Base-by-base conservation (phyloP, 1,140 invertebrate genomes). In the Orussus abietinus region DNA sequence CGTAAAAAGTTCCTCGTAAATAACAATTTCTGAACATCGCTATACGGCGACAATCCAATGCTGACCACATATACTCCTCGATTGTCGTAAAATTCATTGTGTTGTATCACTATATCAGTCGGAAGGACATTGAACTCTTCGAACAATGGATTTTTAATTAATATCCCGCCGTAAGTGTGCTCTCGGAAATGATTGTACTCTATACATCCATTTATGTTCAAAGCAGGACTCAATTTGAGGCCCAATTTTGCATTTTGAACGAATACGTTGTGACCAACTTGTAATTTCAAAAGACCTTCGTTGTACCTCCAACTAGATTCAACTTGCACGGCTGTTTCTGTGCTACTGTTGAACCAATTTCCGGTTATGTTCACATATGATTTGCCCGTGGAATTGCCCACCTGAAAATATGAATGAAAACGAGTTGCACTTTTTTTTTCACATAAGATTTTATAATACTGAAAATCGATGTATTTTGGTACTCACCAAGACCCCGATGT, bases 21-120 rank as follows among this genome's bases (percentile, higher is more conserved):
- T 4, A 89, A 57, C 18, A 96, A 64, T 26, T 79, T 80, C 59
- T 98, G 94, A 5, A 78, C 57, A 7, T 81, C 78, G 54, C 88
- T 88, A 55, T 92, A 90, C 3, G 94, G 86, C 10, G 89, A 91
- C 0, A 97, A 66, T 1, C 90, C 88, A 4, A 98, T 66, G 57
- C 86, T 92, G 0, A 85, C 86, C 0, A 94, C 91, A 72, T 90
- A 97, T 1, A 82, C 74, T 0, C 96, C 96, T 21, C 75, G 77
- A 66, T 98, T 98, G 6, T 84, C 76, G 38, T 82, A 79, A 64
- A 98, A 97, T 57, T 86, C 83, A 63, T 98, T 98, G 55, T 94
- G 82, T 55, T 85, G 82, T 34, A 99, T 85, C 9, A 82, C 47
- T 30, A 98, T 75, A 44, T 80, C 76, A 0, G 82, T 81, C 0